Base-by-base conservation (phyloP, 2,113 vertebrate species). In the Oxygymnocypris stewartii region DNA sequence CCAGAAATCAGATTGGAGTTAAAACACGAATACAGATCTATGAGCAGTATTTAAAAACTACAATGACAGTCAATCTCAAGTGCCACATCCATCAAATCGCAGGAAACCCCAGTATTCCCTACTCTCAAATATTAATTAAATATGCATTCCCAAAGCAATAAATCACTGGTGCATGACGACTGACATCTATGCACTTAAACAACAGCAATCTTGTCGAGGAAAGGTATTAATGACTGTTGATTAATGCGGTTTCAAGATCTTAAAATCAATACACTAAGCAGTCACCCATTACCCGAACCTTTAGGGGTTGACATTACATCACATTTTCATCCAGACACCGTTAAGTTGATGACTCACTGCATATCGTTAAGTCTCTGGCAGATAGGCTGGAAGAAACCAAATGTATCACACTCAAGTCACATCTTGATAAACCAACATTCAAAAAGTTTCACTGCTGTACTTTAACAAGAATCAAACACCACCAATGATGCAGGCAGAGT, bases 261-360 rank as follows among this genome's bases (percentile, higher is more conserved):
- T 47, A 69, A 82, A 82, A 82, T 82, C 80, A 82, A 82, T 82
- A 49, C n/a, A 82, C 61, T 82, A 82, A 82, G 44, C 80, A 49
- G 61, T 69, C 42, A 51, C 80, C 61, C 25, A 82, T 82, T 69
- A 82, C 2, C 63, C 4, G 18, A 82, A 49, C 61, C 80, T 49
- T 82, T 65, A 49, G 42, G 40, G 80, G 51, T 69, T 11, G 69
- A 28, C 25, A 69, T 49, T 31, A 49, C 42, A 82, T 69, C 61
- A 82, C 63, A 31, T 69, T 28, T 82, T 49, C 8, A 82, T 69
- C 80, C 63, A 23, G 61, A 82, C 80, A 82, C 6, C 0, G 77
- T 37, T 37, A 57, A 4, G 77, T 12, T 40, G 78, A 80, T 49
- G 42, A 49, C 59, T 49, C 1, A 16, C 42, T 31, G 20, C 25